Evolutionary conservation across 92 coral and sea anemone species (phyloP).

Genomic region (Bergia puertoricense): DNA sequence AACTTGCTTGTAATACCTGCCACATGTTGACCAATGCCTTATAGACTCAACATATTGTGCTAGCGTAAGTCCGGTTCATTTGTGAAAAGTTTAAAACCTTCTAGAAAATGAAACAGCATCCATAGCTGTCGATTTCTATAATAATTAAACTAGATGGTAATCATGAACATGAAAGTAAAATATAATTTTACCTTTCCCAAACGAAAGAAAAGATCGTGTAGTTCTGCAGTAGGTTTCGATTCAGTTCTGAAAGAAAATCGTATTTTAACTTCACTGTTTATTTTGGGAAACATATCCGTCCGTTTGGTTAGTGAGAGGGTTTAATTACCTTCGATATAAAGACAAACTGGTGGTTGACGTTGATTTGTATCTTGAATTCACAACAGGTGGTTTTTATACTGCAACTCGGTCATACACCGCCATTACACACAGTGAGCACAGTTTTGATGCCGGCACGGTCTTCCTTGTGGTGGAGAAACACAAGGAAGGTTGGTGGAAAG

Average conservation of each 20-base stretch:
- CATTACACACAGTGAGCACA: conserved; percentile 5
- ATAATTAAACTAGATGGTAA: no score
- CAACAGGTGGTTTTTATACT: conserved; percentile 2
- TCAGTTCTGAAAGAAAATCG: neutral
- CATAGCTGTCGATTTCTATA: neutral
- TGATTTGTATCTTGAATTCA: neutral
- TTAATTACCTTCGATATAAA: neutral
- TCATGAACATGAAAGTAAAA: neutral
- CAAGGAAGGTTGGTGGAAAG: conserved; percentile 18
- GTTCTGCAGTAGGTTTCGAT: neutral
- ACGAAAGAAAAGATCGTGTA: neutral
- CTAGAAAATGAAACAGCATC: neutral
- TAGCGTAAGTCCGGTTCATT: neutral
- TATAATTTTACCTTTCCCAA: neutral
- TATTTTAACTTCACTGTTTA: neutral
- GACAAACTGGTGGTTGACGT: neutral
- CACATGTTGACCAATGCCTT: neutral
- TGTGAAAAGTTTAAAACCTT: neutral
- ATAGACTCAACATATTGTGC: neutral
- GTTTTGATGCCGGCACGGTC: neutral
- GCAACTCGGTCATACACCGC: neutral
- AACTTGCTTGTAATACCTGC: neutral
- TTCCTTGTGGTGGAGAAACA: neutral
- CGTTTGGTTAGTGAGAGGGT: neutral
- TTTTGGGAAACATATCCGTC: neutral